These are phyloP conservation scores for Danio tinwini DNA, from an alignment of 2,797 vertebrate species.

Conservation along the genomic window DNA sequence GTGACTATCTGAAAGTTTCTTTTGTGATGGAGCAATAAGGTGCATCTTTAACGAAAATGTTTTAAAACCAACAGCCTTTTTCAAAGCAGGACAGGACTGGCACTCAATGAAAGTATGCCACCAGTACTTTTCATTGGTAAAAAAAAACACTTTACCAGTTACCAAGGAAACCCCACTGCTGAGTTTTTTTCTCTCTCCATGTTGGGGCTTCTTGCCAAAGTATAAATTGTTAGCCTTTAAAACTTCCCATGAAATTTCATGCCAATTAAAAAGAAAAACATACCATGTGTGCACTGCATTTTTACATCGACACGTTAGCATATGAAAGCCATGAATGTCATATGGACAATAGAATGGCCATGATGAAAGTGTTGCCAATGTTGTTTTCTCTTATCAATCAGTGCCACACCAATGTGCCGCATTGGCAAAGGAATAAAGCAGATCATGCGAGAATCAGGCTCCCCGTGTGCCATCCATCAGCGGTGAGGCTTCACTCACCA, in stretches of 20 bases:
- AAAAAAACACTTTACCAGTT: conserved; percentile 65
- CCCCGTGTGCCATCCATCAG: conserved; percentile 67
- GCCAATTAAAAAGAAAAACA: conserved; percentile 65
- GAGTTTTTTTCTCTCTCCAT: conserved; percentile 59
- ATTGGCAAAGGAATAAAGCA: conserved; percentile 65
- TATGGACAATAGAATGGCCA: conserved; percentile 53
- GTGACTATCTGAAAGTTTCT: conserved; percentile 51
- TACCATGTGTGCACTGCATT: conserved; percentile 48
- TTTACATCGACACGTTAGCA: conserved; percentile 48
- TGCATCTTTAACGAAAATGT: conserved; percentile 45
- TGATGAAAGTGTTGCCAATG: conserved; percentile 71
- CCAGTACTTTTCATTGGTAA: conserved; percentile 63
- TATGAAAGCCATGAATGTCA: conserved; percentile 34
- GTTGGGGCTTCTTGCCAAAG: conserved; percentile 66
- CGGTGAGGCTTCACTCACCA: conserved; percentile 70
- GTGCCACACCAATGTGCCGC: conserved; percentile 69
- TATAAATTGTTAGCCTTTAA: conserved; percentile 58
- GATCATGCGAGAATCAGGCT: conserved; percentile 50
- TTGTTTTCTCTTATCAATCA: conserved; percentile 62
- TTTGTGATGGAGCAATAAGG: conserved; percentile 69
- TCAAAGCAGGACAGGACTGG: conserved; percentile 65
- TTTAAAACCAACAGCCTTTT: conserved; percentile 65
- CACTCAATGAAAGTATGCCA: conserved; percentile 68
- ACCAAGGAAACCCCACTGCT: conserved; percentile 72
- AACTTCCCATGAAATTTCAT: conserved; percentile 64